Evolutionary conservation across 92 coral and sea anemone genomes (phyloP).

Genomic region (Palythoa caribaeorum): DNA sequence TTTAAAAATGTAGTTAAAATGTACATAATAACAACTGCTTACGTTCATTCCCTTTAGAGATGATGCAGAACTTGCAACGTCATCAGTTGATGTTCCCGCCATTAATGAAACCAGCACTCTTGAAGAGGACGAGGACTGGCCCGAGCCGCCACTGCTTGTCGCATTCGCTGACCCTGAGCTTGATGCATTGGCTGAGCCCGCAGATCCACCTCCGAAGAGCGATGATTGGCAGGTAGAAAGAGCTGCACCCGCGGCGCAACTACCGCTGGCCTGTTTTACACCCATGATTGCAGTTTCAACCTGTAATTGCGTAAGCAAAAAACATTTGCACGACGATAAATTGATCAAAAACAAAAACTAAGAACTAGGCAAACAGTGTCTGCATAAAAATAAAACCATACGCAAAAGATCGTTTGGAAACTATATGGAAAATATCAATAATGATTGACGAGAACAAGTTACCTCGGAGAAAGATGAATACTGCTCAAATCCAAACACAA

Average conservation of each 20-base stretch:
- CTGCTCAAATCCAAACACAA: slow-evolving; percentile 23
- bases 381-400: background rate
- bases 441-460: no score
- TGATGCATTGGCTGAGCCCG: slow-evolving; percentile 14
- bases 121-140: slow-evolving; percentile 3
- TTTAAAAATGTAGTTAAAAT: no score
- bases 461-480: slow-evolving; percentile 24
- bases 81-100: slow-evolving; percentile 37
- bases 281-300: slow-evolving; percentile 23
- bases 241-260: slow-evolving; percentile 42
- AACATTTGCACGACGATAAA: background rate
- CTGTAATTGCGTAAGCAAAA: background rate
- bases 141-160: background rate
- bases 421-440: no score
- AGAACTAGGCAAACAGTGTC: background rate
- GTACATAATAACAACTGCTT: background rate
- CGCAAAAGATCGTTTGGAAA: no score
- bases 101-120: slow-evolving; percentile 15
- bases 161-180: background rate
- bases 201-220: slow-evolving; percentile 19
- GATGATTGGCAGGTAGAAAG: slow-evolving; percentile 38
- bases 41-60: slow-evolving; percentile 30
- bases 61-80: slow-evolving; percentile 17
- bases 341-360: background rate
- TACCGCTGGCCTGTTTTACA: slow-evolving; percentile 22